These are phyloP conservation scores for Mastigias papua DNA, from an alignment of 30 jellyfish, hydroid and myxozoan genomes.

Conservation along the genomic window DNA sequence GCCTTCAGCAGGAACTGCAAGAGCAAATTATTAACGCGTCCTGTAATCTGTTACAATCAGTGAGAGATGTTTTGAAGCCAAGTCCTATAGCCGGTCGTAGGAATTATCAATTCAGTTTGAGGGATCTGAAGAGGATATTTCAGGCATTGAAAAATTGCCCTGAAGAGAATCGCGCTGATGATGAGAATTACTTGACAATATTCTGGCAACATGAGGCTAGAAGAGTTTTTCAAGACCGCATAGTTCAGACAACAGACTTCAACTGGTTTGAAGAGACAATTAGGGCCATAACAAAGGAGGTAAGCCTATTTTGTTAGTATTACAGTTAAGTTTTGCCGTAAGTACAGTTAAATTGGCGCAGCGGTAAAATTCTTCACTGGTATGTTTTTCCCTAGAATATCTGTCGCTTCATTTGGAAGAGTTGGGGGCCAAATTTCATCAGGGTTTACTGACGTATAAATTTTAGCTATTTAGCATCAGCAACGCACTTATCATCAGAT, in stretches of 20 bases:
- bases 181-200: constrained; percentile 63
- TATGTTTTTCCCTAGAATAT: too few relatives aligned
- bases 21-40: constrained; percentile 78
- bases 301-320: too few relatives aligned
- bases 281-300: constrained; percentile 61
- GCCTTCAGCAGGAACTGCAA: constrained; percentile 76
- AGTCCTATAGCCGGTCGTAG: constrained; percentile 58
- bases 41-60: constrained; percentile 36
- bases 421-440: too few relatives aligned
- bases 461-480: too few relatives aligned
- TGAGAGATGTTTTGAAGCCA: constrained; percentile 54
- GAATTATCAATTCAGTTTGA: constrained; percentile 71
- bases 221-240: constrained; percentile 74
- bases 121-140: constrained; percentile 74
- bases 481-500: too few relatives aligned
- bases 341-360: too few relatives aligned
- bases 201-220: constrained; percentile 86
- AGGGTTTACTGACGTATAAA: too few relatives aligned
- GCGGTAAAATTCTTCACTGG: too few relatives aligned
- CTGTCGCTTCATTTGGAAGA: too few relatives aligned
- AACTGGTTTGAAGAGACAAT: constrained; percentile 82
- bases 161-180: constrained; percentile 85
- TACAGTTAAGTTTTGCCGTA: too few relatives aligned
- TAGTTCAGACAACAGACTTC: constrained; percentile 72
- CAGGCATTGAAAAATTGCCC: constrained; percentile 84